Base-by-base conservation (phyloP, 2,797 vertebrate species). In the Pseudotriccus pelzelni region DNA sequence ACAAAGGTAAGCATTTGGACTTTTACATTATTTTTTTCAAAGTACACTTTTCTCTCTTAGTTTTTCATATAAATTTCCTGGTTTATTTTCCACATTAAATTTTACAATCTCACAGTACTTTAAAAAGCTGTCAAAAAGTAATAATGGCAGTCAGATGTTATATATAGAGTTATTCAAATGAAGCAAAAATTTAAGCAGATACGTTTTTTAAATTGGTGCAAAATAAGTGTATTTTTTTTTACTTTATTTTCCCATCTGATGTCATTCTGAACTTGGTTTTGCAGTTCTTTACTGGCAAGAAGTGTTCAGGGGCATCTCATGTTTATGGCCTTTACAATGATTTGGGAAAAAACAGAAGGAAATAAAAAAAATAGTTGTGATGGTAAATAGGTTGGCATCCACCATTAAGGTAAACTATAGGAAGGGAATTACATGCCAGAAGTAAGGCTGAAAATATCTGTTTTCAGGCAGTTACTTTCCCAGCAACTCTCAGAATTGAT, bases 1-100 rank as follows among this genome's bases (percentile, higher is more conserved):
- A 39, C 99, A 99, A 97, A 99, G 99, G 99, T 99, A 97, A 97
- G 94, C 11, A 19, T 41, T 53, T 75, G 16, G 11, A 76, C 24
- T 15, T 74, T 41, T 79, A n/a, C 20, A 36, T 67, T 50, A 53
- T 20, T 66, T 47, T 47, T 93, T 49, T 70, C 23, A 28, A 73
- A 74, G 21, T 63, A 55, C 14, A 5, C 21, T 14, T 86, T 17
- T 55, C 69, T 20, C 15, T 44, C 63, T 30, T 52, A 37, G 14
- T 17, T 39, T 94, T 86, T 82, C 25, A 12, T 74, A 15, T 85
- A 82, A 78, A 76, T 87, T 66, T 74, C 19, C 66, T 53, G 28
- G 0, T 69, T 84, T 76, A 17, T 58, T 92, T 91, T 91, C 22
- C 60, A 74, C 21, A 55, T 62, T 37, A 81, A 87, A 72, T 62